Evolutionary conservation across 2,888 invertebrate genomes (phyloP), one percentile per base, ranked within the genome.

Genomic region (Nomada goodeniana): DNA sequence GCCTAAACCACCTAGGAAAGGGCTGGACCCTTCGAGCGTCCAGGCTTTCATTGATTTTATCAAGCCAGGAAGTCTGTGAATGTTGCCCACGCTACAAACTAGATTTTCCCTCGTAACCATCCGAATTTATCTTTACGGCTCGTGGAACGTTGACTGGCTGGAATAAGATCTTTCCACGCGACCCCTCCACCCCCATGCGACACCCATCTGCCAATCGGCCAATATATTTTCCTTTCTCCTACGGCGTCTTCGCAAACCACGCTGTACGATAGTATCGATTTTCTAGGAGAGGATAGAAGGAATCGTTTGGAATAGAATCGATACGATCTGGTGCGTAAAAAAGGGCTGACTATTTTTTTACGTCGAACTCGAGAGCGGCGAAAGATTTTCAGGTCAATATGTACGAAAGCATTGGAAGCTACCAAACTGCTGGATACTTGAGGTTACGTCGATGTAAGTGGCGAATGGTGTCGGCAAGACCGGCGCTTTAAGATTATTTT

Each of bases 21-120:
- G 44, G 26, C 1, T 60, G 26, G 29, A 29, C 47, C 57, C 42
- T 69, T 57, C 23, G 1, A 57, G 20, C 20, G 26, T n/a, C 57
- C 57, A 26, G 57, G 57, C 26, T 57, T 57, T 57, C 64, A 71
- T 81, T 80, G 86, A 82, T 77, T 79, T 82, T 79, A 75, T 83
- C 68, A 57, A 5, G 50, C n/a, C 10, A 15, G 55, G 57, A 73
- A 71, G 52, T 15, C 44, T 47, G 60, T 50, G 59, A 67, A 65
- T 50, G 55, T 55, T 29, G 20, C 20, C 59, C 50, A 61, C 15
- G 57, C 42, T 59, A 55, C 55, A 83, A 84, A 83, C 73, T 83
- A 44, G 55, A 61, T 73, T 67, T 75, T 26, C 63, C 47, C 73
- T 3, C 53, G 70, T 50, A 63, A 44, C 53, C 65, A 47, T 76